phyloP scores from a whole-genome alignment of 2,797 vertebrate genomes.

The Artibeus jamaicensis region DNA sequence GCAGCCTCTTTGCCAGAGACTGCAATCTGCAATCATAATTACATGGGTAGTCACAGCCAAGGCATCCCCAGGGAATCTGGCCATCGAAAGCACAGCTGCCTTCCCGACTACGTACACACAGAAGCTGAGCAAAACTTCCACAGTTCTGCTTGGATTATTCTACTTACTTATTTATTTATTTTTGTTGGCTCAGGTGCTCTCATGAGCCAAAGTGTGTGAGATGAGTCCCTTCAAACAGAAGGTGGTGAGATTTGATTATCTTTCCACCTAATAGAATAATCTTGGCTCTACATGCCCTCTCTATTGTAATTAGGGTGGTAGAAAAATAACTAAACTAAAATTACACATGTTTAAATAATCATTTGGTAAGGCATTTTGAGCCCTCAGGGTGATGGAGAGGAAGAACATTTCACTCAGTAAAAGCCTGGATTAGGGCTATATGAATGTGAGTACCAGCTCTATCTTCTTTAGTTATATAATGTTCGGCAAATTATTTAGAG shows the following conservation, averaged over 20 bases:
- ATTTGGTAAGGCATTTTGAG: neutral
- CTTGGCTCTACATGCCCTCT: neutral
- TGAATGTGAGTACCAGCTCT: neutral
- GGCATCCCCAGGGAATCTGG: constrained; percentile 39
- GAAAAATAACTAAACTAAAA: neutral
- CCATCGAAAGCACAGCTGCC: constrained; percentile 56
- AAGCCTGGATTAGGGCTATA: neutral
- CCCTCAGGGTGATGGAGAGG: neutral
- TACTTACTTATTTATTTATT: neutral
- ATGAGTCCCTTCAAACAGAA: neutral
- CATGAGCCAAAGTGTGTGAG: neutral
- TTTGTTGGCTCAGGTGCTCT: constrained; percentile 16
- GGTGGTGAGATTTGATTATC: neutral
- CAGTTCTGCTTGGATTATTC: neutral
- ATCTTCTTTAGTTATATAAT: neutral
- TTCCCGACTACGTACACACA: neutral
- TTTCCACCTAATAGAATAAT: neutral
- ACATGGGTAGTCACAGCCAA: constrained; percentile 38
- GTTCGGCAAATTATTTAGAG: neutral
- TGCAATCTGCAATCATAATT: constrained; percentile 42
- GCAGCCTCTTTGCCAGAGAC: neutral
- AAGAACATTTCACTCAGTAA: neutral
- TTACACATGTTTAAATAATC: neutral
- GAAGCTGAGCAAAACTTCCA: neutral
- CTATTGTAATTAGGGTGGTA: neutral